A percentile compares a stretch with the other conserved stretches of the same genome.
These are phyloP conservation scores for Sipunculus nudus DNA, from an alignment of 2,888 invertebrate species.

Conservation along the genomic window DNA sequence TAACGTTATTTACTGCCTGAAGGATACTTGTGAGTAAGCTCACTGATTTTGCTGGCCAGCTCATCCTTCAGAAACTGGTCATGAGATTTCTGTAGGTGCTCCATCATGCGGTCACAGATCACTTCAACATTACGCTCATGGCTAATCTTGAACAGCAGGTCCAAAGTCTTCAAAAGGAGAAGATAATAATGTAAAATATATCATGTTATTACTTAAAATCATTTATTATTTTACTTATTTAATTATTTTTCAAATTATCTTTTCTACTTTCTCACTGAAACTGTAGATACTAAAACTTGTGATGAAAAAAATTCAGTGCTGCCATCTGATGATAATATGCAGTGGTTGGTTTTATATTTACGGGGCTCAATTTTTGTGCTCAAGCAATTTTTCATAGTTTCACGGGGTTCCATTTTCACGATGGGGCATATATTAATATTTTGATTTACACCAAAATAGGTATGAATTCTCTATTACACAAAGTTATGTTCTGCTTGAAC, in stretches of 20 bases:
- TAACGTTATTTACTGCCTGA: too few species aligned
- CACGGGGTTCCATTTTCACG: too few species aligned
- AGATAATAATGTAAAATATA: not conserved
- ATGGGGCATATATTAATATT: too few species aligned
- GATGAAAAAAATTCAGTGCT: not conserved
- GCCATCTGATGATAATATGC: not conserved
- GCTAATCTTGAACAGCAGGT: conserved; percentile 60
- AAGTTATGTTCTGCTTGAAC: too few species aligned
- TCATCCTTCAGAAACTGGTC: conserved; percentile 43
- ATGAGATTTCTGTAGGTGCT: conserved; percentile 43
- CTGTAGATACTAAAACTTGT: not conserved
- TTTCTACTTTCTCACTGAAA: not conserved
- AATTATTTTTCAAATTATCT: not conserved
- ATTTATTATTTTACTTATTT: not conserved
- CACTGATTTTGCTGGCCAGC: conserved; percentile 45
- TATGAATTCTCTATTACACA: too few species aligned
- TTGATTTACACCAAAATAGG: too few species aligned
- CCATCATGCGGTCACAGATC: conserved; percentile 53
- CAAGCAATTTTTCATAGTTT: too few species aligned
- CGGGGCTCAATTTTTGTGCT: too few species aligned
- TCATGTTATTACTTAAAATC: not conserved
- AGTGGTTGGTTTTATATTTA: too few species aligned
- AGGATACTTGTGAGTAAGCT: conserved; percentile 40
- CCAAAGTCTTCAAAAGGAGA: conserved; percentile 50
- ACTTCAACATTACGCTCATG: conserved; percentile 57